phyloP scores from a whole-genome alignment of 2,888 invertebrate genomes.

The Limnephilus auricula region DNA sequence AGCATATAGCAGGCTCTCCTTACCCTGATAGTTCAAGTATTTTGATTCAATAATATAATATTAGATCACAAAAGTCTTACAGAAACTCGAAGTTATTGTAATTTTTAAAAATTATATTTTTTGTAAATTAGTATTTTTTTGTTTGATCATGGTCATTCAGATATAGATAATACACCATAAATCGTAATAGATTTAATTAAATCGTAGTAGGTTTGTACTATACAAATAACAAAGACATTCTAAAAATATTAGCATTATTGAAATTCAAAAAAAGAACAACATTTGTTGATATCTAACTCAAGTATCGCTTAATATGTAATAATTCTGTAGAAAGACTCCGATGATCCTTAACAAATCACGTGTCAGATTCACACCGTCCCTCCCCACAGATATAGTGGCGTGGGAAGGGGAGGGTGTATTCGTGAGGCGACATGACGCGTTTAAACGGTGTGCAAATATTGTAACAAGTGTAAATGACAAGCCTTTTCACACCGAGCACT shows the following conservation, averaged over 20 bases:
- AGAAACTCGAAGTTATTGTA: no score
- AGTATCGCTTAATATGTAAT: not conserved
- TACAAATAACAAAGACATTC: not conserved
- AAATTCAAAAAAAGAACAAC: not conserved
- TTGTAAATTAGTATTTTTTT: no score
- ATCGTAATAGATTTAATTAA: no score
- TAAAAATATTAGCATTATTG: not conserved
- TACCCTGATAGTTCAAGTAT: not conserved
- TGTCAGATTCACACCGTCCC: conserved; percentile 28
- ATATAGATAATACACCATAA: no score
- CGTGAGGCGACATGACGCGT: conserved; percentile 30
- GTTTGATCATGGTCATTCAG: no score
- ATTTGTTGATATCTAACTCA: not conserved
- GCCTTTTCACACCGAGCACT: conserved; percentile 30
- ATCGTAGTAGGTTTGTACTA: no score
- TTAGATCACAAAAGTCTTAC: no score
- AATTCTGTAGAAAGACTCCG: not conserved
- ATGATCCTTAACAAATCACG: conserved; percentile 34
- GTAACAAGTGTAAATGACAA: conserved; percentile 41
- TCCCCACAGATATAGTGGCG: not conserved
- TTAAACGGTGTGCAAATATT: conserved; percentile 43
- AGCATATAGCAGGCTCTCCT: not conserved
- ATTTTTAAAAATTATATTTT: no score
- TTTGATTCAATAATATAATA: no score
- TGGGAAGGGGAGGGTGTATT: not conserved